Evolutionary conservation across 2,797 vertebrate species (phyloP).

Genomic region (Chiloscyllium punctatum): DNA sequence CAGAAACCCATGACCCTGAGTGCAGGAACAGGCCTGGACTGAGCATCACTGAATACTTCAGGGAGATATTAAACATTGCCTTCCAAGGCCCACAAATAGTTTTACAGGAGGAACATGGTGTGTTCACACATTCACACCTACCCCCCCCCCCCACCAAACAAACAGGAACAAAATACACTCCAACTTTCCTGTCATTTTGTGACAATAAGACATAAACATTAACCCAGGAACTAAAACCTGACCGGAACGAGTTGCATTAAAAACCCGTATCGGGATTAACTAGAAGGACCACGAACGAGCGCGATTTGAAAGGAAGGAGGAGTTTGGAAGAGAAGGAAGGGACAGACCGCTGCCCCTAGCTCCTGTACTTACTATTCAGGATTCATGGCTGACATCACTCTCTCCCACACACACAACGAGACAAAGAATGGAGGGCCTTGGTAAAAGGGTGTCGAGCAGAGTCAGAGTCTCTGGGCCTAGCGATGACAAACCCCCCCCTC

Average conservation of each 20-base stretch:
- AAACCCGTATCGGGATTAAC: no score
- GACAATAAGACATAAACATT: no score
- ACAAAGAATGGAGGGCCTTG: neutral
- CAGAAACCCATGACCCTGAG: no score
- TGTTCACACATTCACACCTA: neutral
- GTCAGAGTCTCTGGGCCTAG: neutral
- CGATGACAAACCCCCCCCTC: neutral
- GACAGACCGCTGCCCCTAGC: neutral
- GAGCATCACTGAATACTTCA: neutral
- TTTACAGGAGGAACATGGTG: neutral
- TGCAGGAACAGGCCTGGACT: neutral
- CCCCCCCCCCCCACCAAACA: neutral
- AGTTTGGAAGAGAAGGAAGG: no score
- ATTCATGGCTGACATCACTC: conserved; percentile 55
- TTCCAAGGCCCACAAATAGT: neutral
- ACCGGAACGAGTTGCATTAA: neutral
- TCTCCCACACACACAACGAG: no score
- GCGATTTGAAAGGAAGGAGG: neutral
- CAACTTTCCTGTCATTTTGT: neutral
- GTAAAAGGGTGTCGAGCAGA: neutral
- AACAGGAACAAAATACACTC: neutral
- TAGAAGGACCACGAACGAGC: neutral
- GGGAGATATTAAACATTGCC: neutral
- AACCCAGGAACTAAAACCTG: neutral
- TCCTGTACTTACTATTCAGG: conserved; percentile 67